These are phyloP conservation scores for Falco cherrug DNA, from an alignment of 2,797 vertebrate species.

Conservation along the genomic window DNA sequence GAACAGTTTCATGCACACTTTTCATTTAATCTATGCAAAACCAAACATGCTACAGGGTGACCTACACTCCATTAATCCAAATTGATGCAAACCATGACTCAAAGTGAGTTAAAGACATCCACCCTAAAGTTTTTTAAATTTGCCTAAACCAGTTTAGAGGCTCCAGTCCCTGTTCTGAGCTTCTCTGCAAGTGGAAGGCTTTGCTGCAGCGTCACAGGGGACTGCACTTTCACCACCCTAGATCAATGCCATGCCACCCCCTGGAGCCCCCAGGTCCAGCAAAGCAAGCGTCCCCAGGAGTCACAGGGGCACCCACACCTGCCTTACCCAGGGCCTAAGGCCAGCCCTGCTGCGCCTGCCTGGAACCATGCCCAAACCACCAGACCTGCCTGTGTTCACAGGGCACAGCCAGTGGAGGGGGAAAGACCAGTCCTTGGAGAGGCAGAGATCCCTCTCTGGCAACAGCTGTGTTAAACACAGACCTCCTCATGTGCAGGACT, in stretches of 20 bases:
- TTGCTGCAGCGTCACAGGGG: neutral
- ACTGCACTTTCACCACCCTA: neutral
- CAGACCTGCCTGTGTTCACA: neutral
- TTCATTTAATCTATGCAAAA: neutral
- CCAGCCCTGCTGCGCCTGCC: neutral
- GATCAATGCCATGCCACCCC: neutral
- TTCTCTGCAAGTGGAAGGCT: neutral
- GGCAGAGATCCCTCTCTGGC: neutral
- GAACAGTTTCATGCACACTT: neutral
- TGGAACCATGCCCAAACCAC: neutral
- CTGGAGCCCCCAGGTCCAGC: neutral
- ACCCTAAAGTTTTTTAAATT: neutral
- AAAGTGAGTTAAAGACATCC: neutral
- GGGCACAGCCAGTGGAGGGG: neutral
- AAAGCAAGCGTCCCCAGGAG: neutral
- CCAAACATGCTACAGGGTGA: neutral
- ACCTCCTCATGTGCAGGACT: rapidly evolving
- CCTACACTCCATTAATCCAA: neutral
- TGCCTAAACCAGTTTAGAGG: neutral
- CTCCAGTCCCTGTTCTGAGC: neutral
- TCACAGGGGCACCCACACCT: neutral
- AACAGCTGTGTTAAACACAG: neutral
- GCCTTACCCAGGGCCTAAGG: rapidly evolving
- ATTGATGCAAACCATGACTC: neutral
- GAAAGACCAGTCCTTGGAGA: neutral